Evolutionary conservation across 2,113 vertebrate genomes (phyloP), one percentile per base, ranked within the genome.

Genomic region (Ciconia boyciana): DNA sequence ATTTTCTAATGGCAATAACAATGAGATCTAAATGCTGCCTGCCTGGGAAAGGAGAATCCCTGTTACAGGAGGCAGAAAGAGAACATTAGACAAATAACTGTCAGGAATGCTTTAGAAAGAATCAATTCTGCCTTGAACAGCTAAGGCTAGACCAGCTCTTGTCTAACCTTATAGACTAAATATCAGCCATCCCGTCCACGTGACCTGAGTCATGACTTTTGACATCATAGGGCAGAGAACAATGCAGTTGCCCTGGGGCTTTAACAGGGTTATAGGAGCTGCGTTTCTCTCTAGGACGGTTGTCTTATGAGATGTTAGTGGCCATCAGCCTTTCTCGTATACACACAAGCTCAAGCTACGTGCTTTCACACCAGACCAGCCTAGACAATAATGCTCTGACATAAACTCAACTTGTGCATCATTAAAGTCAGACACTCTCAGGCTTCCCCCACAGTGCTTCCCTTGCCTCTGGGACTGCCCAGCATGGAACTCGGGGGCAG

Each of bases 331-430:
- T 11, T 21, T 75, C 6, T 21, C 12, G 9, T 18, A 22, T 28
- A 32, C 2, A 2, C 11, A 17, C 20, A 36, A 0, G 0, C 14
- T 49, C 8, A 15, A 31, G 24, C 16, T 21, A n/a, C 43, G 13
- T 41, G 55, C 17, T 46, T 44, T 54, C n/a, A 44, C 48, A 84
- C 34, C 25, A 58, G 20, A 52, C 8, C 29, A 86, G 41, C 8
- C 52, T 60, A 18, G 11, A 32, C 1, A 83, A 14, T 10, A 61
- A 43, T 21, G 14, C 7, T 76, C 51, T 79, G 46, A 55, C 39
- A 31, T 16, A 70, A 51, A 11, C 22, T 69, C 22, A 7, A 16
- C n/a, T 62, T 43, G 26, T 52, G 36, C 39, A 39, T 39, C 39
- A 39, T 39, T 39, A 39, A 58, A 64, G 48, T 9, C 60, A 77